Conservation (phyloP, 1,140 invertebrate species). For the Rhopalosiphum maidis region DNA sequence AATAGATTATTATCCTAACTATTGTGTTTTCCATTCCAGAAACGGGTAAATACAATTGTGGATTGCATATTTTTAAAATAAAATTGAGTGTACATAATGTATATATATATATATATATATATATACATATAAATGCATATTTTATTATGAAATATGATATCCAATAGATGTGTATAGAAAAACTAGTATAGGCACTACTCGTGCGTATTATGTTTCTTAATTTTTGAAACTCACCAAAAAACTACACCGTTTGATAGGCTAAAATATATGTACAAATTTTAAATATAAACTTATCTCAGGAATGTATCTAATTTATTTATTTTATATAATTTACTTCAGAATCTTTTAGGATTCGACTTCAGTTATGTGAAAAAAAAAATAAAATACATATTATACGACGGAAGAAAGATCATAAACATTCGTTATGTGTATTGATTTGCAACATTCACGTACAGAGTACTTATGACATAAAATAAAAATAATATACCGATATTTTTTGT, state of each 20-base stretch:
- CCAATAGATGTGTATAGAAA: neutral
- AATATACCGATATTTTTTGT: neutral
- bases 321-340: neutral
- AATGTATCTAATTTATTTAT: neutral
- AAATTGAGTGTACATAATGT: neutral
- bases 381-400: neutral
- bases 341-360: neutral
- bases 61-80: neutral
- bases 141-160: neutral
- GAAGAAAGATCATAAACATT: neutral
- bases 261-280: neutral
- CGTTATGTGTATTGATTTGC: too few relatives aligned
- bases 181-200: neutral
- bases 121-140: neutral
- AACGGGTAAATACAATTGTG: conserved; percentile 17
- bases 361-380: neutral
- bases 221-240: too few relatives aligned
- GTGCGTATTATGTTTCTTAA: too few relatives aligned
- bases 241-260: neutral
- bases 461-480: neutral
- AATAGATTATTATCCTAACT: conserved; percentile 35
- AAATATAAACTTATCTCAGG: neutral
- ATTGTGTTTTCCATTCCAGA: conserved; percentile 5
- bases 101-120: neutral
- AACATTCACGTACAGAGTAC: neutral